Percentiles rank a stretch among this genome's conserved stretches.
Evolutionary conservation across 2,797 vertebrate genomes (phyloP).

Genomic region (Delichon dasypus): DNA sequence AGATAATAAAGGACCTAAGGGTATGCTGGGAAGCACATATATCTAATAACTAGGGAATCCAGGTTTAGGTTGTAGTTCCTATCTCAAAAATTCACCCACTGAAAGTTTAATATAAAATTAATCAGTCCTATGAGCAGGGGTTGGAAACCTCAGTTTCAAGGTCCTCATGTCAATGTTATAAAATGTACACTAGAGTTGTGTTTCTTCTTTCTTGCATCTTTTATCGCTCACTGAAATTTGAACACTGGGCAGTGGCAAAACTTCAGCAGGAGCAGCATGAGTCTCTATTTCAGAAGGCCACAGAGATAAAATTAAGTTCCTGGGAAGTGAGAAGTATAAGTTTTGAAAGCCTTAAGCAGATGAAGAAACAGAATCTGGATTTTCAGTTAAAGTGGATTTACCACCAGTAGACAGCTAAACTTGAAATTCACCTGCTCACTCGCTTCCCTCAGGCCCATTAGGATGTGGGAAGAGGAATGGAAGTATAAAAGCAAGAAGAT

Average conservation of each 20-base stretch:
- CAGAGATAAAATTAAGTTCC: not conserved
- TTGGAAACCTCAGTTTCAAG: not conserved
- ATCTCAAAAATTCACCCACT: not conserved
- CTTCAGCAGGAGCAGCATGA: not conserved
- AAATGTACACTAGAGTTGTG: not conserved
- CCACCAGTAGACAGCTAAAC: not conserved
- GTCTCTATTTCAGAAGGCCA: not conserved
- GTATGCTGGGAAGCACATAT: not conserved
- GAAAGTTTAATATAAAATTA: not conserved
- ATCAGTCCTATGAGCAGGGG: not conserved
- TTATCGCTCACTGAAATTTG: not conserved
- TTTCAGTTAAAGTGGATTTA: not conserved
- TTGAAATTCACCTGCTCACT: rapidly evolving
- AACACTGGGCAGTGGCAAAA: not conserved
- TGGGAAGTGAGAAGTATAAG: not conserved
- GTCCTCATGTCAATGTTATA: not conserved
- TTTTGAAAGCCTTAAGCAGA: not conserved
- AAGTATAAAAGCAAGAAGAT: not conserved
- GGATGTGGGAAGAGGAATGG: not conserved
- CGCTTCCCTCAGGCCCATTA: not conserved
- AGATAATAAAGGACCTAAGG: not conserved
- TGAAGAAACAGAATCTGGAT: not conserved
- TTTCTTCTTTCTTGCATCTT: not conserved
- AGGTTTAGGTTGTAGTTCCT: not conserved
- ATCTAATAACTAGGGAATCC: not conserved